Base-by-base conservation (phyloP, 1,140 invertebrate genomes). In the Ceratosolen solmsi region DNA sequence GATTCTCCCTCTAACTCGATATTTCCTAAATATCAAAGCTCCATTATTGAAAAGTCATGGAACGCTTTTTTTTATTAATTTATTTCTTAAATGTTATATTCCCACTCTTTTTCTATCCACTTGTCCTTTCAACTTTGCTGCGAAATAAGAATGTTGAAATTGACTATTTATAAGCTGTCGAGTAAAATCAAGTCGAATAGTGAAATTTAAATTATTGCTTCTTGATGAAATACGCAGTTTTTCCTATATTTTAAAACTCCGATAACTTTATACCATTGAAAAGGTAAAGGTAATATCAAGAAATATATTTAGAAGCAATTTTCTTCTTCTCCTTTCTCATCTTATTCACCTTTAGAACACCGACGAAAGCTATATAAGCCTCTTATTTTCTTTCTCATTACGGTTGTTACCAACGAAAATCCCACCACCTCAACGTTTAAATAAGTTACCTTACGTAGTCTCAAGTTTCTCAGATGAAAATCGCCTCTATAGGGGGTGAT, bases 401-500 rank as follows among this genome's bases (percentile, higher is more conserved):
- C 20, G 54, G 60, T 20, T 65, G 25, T n/a, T 27, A 22, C 46
- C 72, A 13, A 54, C 17, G 49, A 13, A 74, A 56, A 51, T 65
- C 27, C 60, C 17, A 17, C 60, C 33, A 65, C 60, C 60, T 65
- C 30, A 20, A 65, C 30, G 60, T 65, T 65, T 65, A 65, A 65
- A 17, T 20, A 17, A 65, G 60, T 65, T 65, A 65, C 17, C 30
- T 65, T 65, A 65, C 15, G 60, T 65, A 65, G 30, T 36, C 20
- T 65, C 30, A 22, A n/a, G 63, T 63, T 77, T 30, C 38, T 56
- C 38, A 7, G 25, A 68, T 8, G 63, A 30, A 68, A 68, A 68
- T 86, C 84, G 80, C 54, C 30, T 25, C 82, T 71, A 80, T 73
- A 33, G 9, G 46, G 25, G 33, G 65, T 41, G 58, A 36, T 46